Base-by-base conservation (phyloP, 2,888 invertebrate genomes). In the Pollenia griseotomentosa region DNA sequence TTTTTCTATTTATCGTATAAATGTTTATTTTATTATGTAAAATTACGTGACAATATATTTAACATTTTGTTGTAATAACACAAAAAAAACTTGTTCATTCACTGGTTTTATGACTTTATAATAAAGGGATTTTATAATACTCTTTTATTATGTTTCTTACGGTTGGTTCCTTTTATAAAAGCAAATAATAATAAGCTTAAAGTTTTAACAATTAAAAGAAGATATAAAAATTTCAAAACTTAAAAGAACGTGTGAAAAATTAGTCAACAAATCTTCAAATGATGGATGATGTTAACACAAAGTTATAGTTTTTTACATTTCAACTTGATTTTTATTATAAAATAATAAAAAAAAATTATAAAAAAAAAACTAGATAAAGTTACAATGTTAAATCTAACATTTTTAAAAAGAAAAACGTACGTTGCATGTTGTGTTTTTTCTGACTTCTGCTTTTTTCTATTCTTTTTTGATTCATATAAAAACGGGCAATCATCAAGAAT, bases 401-500 rank as follows among this genome's bases (percentile, higher is more conserved):
- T 55, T 74, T 85, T 46, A 63, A 68, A 44, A 42, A 19, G 57
- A 73, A 85, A 85, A 81, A 66, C 42, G 40, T 66, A 44, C 9
- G 65, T 80, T 77, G 74, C 48, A 80, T 75, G 61, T 46, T 12
- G 53, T 16, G 23, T 48, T 57, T 14, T 12, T 16, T 40, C 16
- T 9, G 7, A 23, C 48, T 48, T 48, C 16, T 33, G 6, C 33
- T 48, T 70, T 68, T 42, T 59, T 44, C 16, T 48, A 19, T 53
- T 77, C 1, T 66, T 5, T 23, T 33, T 57, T n/a, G 10, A 40
- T 16, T 70, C 23, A 19, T 12, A 46, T 48, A 48, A 33, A 19
- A 65, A 77, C 68, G 68, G 57, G 66, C 82, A 83, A 83, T 86
- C 83, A 86, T 73, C n/a, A 12, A 57, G 86, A 86, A 82, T 78